Base-by-base conservation (phyloP, 2,888 invertebrate genomes). In the Lithophane ornitopus region DNA sequence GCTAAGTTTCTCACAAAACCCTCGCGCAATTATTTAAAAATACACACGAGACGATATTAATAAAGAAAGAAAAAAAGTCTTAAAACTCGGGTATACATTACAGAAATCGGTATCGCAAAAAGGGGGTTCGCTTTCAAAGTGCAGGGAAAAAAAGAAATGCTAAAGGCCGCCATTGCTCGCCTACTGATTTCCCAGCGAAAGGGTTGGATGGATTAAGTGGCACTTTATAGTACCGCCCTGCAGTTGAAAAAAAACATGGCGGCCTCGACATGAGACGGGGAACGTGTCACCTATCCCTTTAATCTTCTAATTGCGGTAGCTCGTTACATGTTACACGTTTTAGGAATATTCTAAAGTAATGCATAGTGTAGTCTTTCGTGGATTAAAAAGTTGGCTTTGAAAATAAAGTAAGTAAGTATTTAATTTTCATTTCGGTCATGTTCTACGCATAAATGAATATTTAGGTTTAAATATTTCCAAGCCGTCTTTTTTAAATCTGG, bases 191-290 rank as follows among this genome's bases (percentile, higher is more conserved):
- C 93, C 91, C 92, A 91, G 92, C 88, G 22, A 92, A 93, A 93
- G 94, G 95, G 95, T 94, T 93, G 95, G 93, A 90, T 91, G 92
- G 92, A 92, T 94, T 92, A 95, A 96, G 96, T 95, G 94, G 89
- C 93, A 94, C 96, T 96, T 94, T 91, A 89, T 80, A 90, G 95
- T 90, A 94, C 96, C 95, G 95, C 96, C 95, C 96, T 93, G 92
- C 84, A 82, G 86, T 89, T 90, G 93, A 87, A 90, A 92, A 94
- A 93, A 94, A 93, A 80, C 59, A 94, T 94, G 95, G 94, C 94
- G 81, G 89, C 90, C 88, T 3, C 16, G 12, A 89, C 86, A 85
- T 84, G 81, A 74, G 82, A 84, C 81, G 87, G 87, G 90, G 74
- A 67, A 81, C 86, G 87, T 89, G 88, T 89, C 92, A 93, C 89